A percentile compares a stretch with the other conserved stretches of the same genome.
Evolutionary conservation across 2,113 vertebrate species (phyloP).

Genomic region (Hucho hucho): DNA sequence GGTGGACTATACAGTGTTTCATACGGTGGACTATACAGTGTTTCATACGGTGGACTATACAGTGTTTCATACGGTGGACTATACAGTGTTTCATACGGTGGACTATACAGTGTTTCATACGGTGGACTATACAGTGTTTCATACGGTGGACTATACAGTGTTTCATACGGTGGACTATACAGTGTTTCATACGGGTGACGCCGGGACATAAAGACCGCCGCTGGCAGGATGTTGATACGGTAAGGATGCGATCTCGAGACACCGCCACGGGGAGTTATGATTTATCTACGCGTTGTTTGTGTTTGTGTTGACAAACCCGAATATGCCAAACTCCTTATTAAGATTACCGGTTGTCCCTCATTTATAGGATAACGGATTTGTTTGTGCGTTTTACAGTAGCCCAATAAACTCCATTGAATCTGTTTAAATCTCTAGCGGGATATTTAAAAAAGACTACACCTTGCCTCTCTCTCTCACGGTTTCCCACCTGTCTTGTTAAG

Average conservation of each 20-base stretch:
- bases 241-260: neutral
- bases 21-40: conserved; percentile 27
- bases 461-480: too few species aligned
- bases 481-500: too few species aligned
- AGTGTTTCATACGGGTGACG: neutral
- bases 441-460: too few species aligned
- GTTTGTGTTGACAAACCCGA: too few species aligned
- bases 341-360: too few species aligned
- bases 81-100: neutral
- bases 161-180: neutral
- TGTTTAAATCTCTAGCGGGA: too few species aligned
- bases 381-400: too few species aligned
- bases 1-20: conserved; percentile 66
- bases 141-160: neutral
- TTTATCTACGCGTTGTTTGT: too few species aligned
- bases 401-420: too few species aligned
- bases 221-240: neutral
- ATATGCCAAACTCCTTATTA: too few species aligned
- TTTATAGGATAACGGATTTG: too few species aligned
- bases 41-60: neutral
- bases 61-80: neutral
- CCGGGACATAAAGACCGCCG: neutral
- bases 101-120: neutral
- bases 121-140: neutral
- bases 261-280: too few species aligned